Evolutionary conservation across 2,113 vertebrate genomes (phyloP).

Genomic region (Ameiurus melas): DNA sequence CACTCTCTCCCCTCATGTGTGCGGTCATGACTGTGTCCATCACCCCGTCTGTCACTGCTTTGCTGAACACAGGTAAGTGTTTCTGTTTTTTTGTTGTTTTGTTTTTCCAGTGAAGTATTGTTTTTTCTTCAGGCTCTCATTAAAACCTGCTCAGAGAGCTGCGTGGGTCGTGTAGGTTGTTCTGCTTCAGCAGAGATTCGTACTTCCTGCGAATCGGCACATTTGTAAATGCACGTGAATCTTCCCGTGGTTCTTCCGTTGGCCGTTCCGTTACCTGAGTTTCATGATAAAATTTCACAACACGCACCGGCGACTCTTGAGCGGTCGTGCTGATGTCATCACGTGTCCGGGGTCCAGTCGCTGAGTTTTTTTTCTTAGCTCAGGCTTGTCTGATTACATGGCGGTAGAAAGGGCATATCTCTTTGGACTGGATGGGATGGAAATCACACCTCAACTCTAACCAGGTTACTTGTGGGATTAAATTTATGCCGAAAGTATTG

Average conservation of each 20-base stretch:
- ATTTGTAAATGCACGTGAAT: neutral
- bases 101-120: neutral
- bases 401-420: neutral
- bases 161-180: neutral
- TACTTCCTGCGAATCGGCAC: neutral
- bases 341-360: neutral
- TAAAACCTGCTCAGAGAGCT: neutral
- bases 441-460: neutral
- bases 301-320: neutral
- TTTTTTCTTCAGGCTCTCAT: neutral
- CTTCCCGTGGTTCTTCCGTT: neutral
- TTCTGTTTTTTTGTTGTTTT: neutral
- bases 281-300: neutral
- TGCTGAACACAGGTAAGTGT: no score
- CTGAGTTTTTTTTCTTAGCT: neutral
- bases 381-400: slow-evolving; percentile 9
- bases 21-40: neutral
- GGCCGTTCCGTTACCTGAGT: neutral
- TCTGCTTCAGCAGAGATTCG: neutral
- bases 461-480: neutral
- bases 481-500: no score
- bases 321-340: neutral
- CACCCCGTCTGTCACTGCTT: neutral
- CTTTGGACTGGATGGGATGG: neutral
- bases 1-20: neutral